Percentiles rank a stretch among this genome's conserved stretches.
phyloP scores from a whole-genome alignment of 2,888 invertebrate genomes.

The Cabera pusaria region DNA sequence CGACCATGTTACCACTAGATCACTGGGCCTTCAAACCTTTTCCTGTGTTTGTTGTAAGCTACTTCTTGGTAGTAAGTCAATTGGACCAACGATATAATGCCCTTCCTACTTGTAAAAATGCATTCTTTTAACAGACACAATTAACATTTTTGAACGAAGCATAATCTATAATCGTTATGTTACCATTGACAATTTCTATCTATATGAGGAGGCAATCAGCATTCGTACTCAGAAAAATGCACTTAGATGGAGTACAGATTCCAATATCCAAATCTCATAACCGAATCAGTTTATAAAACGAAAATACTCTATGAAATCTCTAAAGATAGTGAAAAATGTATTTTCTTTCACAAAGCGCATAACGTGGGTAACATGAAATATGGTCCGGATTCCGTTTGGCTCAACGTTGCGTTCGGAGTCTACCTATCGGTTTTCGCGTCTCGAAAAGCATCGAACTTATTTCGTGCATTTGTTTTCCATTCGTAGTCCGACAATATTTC shows the following conservation, averaged over 20 bases:
- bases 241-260: not conserved
- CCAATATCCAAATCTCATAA: not conserved
- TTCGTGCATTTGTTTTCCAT: constrained; percentile 67
- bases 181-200: too few relatives aligned
- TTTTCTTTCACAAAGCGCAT: constrained; percentile 81
- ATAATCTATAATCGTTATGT: too few relatives aligned
- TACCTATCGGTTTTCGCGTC: constrained; percentile 73
- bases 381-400: constrained; percentile 75
- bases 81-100: too few relatives aligned
- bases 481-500: constrained; percentile 46
- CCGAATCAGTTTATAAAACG: constrained; percentile 26
- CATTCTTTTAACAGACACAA: too few relatives aligned
- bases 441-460: constrained; percentile 70
- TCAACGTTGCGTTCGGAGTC: constrained; percentile 67
- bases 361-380: constrained; percentile 79
- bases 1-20: too few relatives aligned
- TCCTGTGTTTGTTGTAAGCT: too few relatives aligned
- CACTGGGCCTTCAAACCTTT: too few relatives aligned
- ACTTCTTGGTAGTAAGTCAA: too few relatives aligned
- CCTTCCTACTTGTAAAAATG: too few relatives aligned
- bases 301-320: constrained; percentile 50
- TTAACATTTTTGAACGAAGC: too few relatives aligned
- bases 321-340: constrained; percentile 80
- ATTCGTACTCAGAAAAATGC: too few relatives aligned
- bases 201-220: too few relatives aligned